These are phyloP conservation scores for Cylindroiulus punctatus DNA, from an alignment of 2,888 invertebrate genomes.

Conservation along the genomic window DNA sequence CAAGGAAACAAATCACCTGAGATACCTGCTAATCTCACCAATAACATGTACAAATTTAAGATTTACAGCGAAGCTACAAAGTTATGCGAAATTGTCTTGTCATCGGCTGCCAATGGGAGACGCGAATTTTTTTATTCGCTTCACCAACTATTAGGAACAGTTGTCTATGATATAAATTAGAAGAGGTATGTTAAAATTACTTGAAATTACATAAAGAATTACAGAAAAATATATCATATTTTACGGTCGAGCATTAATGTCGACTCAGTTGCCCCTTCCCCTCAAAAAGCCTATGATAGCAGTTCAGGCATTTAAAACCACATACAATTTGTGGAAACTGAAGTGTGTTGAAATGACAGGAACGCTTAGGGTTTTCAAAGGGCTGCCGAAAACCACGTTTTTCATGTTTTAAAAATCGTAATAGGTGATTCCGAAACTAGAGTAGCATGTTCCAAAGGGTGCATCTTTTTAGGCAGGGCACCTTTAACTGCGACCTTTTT, in stretches of 20 bases:
- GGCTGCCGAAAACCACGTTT: conserved; percentile 17
- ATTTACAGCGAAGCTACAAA: neutral
- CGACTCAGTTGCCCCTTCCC: neutral
- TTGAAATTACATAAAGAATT: neutral
- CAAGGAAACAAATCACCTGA: neutral
- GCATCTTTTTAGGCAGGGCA: neutral
- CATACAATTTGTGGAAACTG: conserved; percentile 1
- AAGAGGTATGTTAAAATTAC: neutral
- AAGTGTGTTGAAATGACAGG: neutral
- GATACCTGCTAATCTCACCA: neutral
- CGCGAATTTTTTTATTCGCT: neutral
- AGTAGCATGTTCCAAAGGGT: neutral
- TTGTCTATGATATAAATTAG: neutral
- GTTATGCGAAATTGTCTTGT: neutral
- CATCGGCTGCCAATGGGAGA: neutral
- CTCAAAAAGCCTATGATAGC: neutral
- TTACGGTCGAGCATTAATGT: neutral
- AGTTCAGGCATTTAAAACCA: neutral
- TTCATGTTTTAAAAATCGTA: neutral
- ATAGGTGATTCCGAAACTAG: neutral
- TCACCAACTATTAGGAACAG: neutral
- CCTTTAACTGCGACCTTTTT: conserved; percentile 10
- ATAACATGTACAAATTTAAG: neutral
- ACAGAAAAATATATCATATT: conserved; percentile 9
- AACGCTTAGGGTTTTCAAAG: neutral